Evolutionary conservation across 2,113 vertebrate species (phyloP), one percentile per base, ranked within the genome.

Genomic region (Mungos mungo): DNA sequence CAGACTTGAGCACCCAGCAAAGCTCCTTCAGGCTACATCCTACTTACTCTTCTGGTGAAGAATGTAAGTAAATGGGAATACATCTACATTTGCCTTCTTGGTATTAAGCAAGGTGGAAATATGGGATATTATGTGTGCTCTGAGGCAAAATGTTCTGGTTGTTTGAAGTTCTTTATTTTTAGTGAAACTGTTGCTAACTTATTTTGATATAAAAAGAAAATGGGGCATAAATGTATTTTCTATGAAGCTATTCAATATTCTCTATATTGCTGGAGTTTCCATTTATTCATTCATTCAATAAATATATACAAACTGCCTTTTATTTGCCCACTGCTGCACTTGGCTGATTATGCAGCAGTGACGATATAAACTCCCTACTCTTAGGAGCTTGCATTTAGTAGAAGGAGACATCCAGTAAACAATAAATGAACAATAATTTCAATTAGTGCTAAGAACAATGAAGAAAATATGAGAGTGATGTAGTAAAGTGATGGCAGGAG

Each of bases 11-110:
- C 76, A 97, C 71, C 97, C 95, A 96, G 95, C 97, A 96, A 97
- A 97, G 96, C 69, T 97, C 97, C 98, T 97, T 96, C 97, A 52
- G 97, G 88, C 90, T 97, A 93, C 93, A 63, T 92, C 66, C 35
- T 77, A 65, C 90, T 95, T 47, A 90, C 29, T 96, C 94, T 96
- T 96, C 95, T 81, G 68, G 85, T 85, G 81, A 96, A 94, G 33
- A 7, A 97, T 94, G 98, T 93, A 95, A 95, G 98, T 97, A 97
- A 97, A 85, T 84, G 7, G 38, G 38, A 88, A 50, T 85, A 47
- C 23, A 77, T 63, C 72, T 93, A 68, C 76, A 31, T 89, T 93
- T 88, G 76, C 25, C n/a, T 69, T n/a, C 52, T 35, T 81, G 65
- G 35, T 90, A 50, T 71, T 88, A 80, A 95, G 50, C 29, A 82